A percentile compares a stretch with the other conserved stretches of the same genome.
Conservation (phyloP, 2,888 invertebrate species). For the Lomographa bimaculata region DNA sequence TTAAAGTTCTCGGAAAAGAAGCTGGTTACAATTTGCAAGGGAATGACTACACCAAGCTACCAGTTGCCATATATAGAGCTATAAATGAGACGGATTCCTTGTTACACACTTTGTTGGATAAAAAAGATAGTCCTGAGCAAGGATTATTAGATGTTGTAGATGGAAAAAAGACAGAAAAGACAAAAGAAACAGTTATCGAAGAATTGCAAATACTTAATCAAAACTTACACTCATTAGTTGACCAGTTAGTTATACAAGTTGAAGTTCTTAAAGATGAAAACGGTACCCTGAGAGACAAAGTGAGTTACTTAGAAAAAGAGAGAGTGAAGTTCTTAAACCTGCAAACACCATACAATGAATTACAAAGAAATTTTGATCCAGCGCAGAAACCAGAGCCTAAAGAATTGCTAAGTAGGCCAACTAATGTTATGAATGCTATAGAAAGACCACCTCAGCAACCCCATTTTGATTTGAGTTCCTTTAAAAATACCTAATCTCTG, state of each 20-base stretch:
- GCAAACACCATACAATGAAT: constrained; percentile 49
- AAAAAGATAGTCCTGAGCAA: constrained; percentile 41
- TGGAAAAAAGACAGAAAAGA: constrained; percentile 84
- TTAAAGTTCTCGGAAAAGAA: constrained; percentile 67
- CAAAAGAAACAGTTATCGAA: constrained; percentile 85
- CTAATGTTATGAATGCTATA: constrained; percentile 28
- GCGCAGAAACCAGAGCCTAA: constrained; percentile 30
- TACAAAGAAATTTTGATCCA: constrained; percentile 32
- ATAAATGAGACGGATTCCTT: constrained; percentile 88
- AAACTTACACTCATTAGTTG: constrained; percentile 80
- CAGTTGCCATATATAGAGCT: constrained; percentile 84
- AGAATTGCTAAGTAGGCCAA: constrained; percentile 36
- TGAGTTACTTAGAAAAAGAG: constrained; percentile 82
- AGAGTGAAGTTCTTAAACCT: constrained; percentile 70
- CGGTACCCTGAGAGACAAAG: constrained; percentile 80
- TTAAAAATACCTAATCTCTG: constrained; percentile 50
- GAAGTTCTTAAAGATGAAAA: constrained; percentile 87
- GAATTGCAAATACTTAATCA: constrained; percentile 86
- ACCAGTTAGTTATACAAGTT: constrained; percentile 85
- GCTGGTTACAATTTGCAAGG: constrained; percentile 58
- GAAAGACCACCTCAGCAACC: constrained; percentile 46
- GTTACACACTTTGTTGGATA: constrained; percentile 66
- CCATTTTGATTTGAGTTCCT: constrained; percentile 65
- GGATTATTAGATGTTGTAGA: constrained; percentile 45
- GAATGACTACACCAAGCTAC: constrained; percentile 72